A percentile compares a stretch with the other conserved stretches of the same genome.
These are phyloP conservation scores for Epistrophella euchroma DNA, from an alignment of 2,888 invertebrate species.

Conservation along the genomic window DNA sequence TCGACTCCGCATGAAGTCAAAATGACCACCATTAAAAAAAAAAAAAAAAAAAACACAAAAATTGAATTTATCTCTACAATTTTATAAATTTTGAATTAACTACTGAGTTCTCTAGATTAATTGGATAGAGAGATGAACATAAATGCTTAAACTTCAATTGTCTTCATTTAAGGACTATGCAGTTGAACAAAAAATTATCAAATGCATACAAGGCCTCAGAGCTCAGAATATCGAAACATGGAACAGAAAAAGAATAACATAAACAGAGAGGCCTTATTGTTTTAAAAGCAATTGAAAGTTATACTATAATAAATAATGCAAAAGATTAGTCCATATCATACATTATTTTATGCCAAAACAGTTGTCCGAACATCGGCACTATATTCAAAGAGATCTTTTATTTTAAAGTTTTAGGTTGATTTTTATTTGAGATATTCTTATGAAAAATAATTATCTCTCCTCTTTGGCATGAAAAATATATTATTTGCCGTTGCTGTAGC, in stretches of 20 bases:
- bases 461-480: not conserved
- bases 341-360: not conserved
- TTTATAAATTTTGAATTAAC: no score
- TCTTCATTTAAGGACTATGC: no score
- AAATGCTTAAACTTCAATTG: no score
- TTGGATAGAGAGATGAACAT: no score
- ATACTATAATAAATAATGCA: conserved; percentile 51
- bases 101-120: no score
- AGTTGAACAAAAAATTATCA: no score
- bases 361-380: not conserved
- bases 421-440: not conserved
- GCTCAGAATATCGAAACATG: no score
- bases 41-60: no score
- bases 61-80: no score
- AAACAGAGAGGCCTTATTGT: not conserved
- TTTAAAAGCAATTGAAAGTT: conserved; percentile 53
- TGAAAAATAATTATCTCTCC: not conserved
- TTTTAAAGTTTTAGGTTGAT: not conserved
- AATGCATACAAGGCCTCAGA: no score
- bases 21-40: no score
- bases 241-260: not conserved
- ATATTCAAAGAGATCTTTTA: not conserved
- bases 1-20: no score
- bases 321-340: not conserved
- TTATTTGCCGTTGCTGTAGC: not conserved